Base-by-base conservation (phyloP, 2,113 vertebrate genomes). In the Onychorhynchus coronatus region DNA sequence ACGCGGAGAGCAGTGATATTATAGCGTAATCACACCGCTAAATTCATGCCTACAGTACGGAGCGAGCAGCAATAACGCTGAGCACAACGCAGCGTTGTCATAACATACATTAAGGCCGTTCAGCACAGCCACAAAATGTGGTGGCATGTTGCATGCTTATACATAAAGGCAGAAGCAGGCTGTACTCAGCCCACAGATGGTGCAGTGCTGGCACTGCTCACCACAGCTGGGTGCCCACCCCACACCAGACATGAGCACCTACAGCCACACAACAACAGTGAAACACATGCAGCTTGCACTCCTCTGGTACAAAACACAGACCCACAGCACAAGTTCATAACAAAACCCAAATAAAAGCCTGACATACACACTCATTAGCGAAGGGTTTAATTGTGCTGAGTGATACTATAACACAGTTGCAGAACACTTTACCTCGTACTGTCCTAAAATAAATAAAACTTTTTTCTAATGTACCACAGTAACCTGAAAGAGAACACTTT, bases 11-110 rank as follows among this genome's bases (percentile, higher is more conserved):
- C 50, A 5, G 55, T 22, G 88, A 56, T 78, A 31, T 52, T 72
- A 63, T 14, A 41, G 76, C 56, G 12, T 49, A 88, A 95, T 88
- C 88, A 56, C 85, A 9, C 47, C 39, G 92, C 90, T 91, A 71
- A 87, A 95, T 84, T 35, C 92, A 20, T 61, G 78, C 85, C 86
- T 81, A 24, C 85, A 8, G 42, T 59, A 84, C 3, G 0, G 85
- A 67, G 78, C 5, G 21, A 74, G 76, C 73, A 12, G 85, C 79
- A 86, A 5, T 52, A 77, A 37, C 1, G 23, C 79, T 6, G 55
- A 83, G 92, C 88, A 68, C 76, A 74, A n/a, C 15, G 65, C 79
- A 72, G 61, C 5, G 0, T 65, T 86, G 79, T 86, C 85, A 39
- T 56, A 75, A 89, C 79, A 27, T 37, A 17, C 41, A 90, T 52